Conservation (phyloP, 2,797 vertebrate genomes). For the Amphiprion clarkii region DNA sequence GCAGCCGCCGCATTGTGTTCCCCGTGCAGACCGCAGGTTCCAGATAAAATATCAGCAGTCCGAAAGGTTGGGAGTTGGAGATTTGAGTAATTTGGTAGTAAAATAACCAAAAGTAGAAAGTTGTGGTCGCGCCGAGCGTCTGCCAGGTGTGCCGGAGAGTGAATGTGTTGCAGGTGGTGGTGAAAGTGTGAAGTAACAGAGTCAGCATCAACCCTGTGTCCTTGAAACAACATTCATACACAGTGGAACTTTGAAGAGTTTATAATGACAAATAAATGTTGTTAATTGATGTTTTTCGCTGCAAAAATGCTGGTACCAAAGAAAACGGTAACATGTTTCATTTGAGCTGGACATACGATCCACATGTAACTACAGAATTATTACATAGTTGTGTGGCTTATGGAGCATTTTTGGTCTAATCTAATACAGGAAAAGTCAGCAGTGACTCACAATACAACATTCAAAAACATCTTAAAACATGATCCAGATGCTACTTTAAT, state of each 20-base stretch:
- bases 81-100: slow-evolving; percentile 25
- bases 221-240: not conserved
- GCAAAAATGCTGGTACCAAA: no score
- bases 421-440: not conserved
- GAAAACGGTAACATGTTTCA: no score
- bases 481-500: no score
- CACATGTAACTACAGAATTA: no score
- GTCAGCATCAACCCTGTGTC: not conserved
- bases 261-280: no score
- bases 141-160: slow-evolving; percentile 25
- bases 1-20: slow-evolving; percentile 45
- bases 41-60: slow-evolving; percentile 38
- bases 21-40: slow-evolving; percentile 30
- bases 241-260: no score
- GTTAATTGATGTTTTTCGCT: no score
- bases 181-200: not conserved
- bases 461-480: no score
- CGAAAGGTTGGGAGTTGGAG: slow-evolving; percentile 26
- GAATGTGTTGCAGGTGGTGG: slow-evolving; percentile 24
- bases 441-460: not conserved
- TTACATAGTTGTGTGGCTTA: not conserved
- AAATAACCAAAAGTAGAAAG: slow-evolving; percentile 23
- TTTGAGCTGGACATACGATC: no score
- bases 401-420: not conserved
- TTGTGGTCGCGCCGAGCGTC: slow-evolving; percentile 2